Percentiles rank a stretch among this genome's conserved stretches.
These are phyloP conservation scores for Cataglyphis livida DNA, from an alignment of 2,888 invertebrate species.

Conservation along the genomic window DNA sequence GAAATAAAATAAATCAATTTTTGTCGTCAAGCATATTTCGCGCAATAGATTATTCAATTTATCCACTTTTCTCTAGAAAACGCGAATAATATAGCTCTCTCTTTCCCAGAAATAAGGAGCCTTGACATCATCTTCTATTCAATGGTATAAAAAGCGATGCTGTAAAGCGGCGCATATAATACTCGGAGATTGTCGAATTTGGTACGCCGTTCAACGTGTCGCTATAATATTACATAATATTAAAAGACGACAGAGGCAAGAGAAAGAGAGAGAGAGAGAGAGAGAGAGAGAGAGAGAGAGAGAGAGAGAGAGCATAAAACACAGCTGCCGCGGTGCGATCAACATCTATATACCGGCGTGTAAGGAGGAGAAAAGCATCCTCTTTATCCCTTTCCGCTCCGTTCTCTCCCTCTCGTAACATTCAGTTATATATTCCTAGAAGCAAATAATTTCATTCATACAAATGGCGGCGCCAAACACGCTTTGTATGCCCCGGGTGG, in stretches of 20 bases:
- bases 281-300: background rate
- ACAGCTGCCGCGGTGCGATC: slow-evolving; percentile 85
- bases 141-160: slow-evolving; percentile 29
- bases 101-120: background rate
- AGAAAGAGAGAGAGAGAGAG: too few relatives aligned
- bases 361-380: slow-evolving; percentile 49
- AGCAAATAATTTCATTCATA: slow-evolving; percentile 85
- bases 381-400: slow-evolving; percentile 53
- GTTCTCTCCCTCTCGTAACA: slow-evolving; percentile 56
- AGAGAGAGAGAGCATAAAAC: slow-evolving; percentile 80
- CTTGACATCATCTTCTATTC: background rate
- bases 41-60: background rate
- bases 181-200: slow-evolving; percentile 82
- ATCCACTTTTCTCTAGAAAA: background rate
- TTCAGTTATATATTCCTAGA: slow-evolving; percentile 82
- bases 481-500: slow-evolving; percentile 79
- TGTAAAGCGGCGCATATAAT: slow-evolving; percentile 74
- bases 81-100: background rate
- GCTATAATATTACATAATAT: slow-evolving; percentile 83
- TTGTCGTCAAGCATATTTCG: background rate
- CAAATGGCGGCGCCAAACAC: slow-evolving; percentile 80
- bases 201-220: slow-evolving; percentile 82
- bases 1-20: slow-evolving; percentile 27
- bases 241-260: slow-evolving; percentile 67
- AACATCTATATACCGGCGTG: slow-evolving; percentile 77